Conservation (phyloP, 2,797 vertebrate species). For the Sylvilagus floridanus region DNA sequence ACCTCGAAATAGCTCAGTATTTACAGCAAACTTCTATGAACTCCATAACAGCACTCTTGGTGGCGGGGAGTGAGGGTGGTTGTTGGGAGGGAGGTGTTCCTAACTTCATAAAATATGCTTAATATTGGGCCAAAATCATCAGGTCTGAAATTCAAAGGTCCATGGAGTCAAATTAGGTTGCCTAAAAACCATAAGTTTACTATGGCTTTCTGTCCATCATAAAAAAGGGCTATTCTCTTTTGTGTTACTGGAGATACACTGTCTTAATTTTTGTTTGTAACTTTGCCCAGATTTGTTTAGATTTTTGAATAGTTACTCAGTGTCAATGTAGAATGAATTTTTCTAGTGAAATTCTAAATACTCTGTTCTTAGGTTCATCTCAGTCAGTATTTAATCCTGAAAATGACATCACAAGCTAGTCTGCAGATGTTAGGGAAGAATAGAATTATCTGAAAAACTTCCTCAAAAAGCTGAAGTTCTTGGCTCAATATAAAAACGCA, state of each 20-base stretch:
- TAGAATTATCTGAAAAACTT: not conserved
- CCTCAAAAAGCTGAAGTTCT: not conserved
- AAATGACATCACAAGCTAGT: not conserved
- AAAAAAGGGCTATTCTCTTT: constrained; percentile 39
- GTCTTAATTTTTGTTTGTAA: constrained; percentile 39
- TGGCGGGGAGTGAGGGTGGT: accelerated
- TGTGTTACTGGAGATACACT: not conserved
- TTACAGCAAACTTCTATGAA: not conserved
- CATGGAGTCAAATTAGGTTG: not conserved
- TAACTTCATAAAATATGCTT: constrained; percentile 19
- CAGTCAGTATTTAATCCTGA: constrained; percentile 11
- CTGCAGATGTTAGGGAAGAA: not conserved
- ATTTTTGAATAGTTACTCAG: not conserved
- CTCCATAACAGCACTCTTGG: not conserved
- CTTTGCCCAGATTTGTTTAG: not conserved
- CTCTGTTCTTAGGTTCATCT: not conserved
- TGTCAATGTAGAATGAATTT: not conserved
- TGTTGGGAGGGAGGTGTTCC: not conserved
- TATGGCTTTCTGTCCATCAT: not conserved
- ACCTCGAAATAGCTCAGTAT: not conserved
- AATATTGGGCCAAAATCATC: constrained; percentile 1
- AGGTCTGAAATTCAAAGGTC: not conserved
- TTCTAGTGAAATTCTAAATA: not conserved
- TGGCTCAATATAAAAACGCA: not conserved
- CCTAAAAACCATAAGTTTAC: not conserved